Base-by-base conservation (phyloP, 2,888 invertebrate species). In the Pasiphila rectangulata region DNA sequence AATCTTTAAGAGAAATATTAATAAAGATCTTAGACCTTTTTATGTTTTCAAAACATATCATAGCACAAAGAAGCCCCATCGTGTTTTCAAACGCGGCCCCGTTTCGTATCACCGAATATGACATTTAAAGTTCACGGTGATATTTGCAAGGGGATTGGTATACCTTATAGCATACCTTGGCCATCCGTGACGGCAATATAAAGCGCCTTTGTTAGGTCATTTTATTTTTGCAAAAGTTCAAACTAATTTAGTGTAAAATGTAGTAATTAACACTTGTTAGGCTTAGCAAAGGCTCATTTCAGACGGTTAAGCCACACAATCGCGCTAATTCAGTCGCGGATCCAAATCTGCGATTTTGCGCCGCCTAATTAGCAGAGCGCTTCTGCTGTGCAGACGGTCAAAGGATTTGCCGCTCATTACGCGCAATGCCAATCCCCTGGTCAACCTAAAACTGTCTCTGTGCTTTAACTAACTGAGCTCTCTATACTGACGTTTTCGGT, bases 391-490 rank as follows among this genome's bases (percentile, higher is more conserved):
- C 79, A 75, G 71, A 75, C 77, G 80, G 79, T 85, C 87, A 88
- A 88, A 87, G 86, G 83, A 82, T 82, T 76, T 74, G 72, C 76
- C 72, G 80, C 85, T 87, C 85, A 83, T 86, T 86, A 86, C 78
- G 75, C 25, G 69, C 70, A 63, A 64, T 66, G 71, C 72, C 67
- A 67, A 67, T 70, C 69, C 63, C 62, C 63, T 56, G 70, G 73
- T 67, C 69, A 72, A 67, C 72, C 67, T 67, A 70, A 68, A 67
- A 68, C 69, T 75, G 72, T 74, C 67, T 71, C 68, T 65, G 58
- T 59, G 67, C 67, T 73, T 66, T 76, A 67, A 72, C 74, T 71
- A 72, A 75, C 72, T 72, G 59, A 61, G 48, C 57, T 63, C 59
- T 61, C 57, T 61, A 51, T 47, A 54, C 60, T 60, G 50, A 53